phyloP scores from a whole-genome alignment of 2,888 invertebrate genomes.

The Ichneumon xanthorius region DNA sequence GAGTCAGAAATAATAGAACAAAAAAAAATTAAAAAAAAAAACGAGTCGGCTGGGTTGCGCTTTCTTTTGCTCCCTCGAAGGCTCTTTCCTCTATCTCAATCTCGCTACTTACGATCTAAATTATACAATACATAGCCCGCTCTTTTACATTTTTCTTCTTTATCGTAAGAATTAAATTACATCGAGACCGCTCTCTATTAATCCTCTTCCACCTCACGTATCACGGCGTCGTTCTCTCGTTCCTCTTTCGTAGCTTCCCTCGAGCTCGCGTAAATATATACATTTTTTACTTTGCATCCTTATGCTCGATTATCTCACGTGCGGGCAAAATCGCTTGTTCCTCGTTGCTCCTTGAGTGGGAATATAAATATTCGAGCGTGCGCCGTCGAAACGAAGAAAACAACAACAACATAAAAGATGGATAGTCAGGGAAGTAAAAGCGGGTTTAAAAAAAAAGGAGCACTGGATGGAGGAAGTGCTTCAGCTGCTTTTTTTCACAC shows the following conservation, averaged over 20 bases:
- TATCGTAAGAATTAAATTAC: background rate
- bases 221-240: background rate
- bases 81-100: slow-evolving; percentile 20
- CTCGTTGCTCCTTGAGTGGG: slow-evolving; percentile 28
- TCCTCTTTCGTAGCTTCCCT: background rate
- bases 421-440: background rate
- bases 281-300: background rate
- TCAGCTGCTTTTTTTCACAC: slow-evolving; percentile 12
- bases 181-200: background rate
- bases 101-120: slow-evolving; percentile 14
- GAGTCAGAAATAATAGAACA: slow-evolving; percentile 10
- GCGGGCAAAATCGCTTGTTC: slow-evolving; percentile 18
- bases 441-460: slow-evolving; percentile 12
- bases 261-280: background rate
- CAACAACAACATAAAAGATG: slow-evolving; percentile 22
- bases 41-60: background rate
- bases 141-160: background rate
- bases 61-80: slow-evolving; percentile 4
- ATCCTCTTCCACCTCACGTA: background rate
- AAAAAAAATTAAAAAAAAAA: background rate
- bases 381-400: slow-evolving; percentile 4
- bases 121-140: background rate
- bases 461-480: slow-evolving; percentile 18
- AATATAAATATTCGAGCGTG: slow-evolving; percentile 11
- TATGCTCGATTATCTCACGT: slow-evolving; percentile 39